phyloP scores from a whole-genome alignment of 2,888 invertebrate genomes.

The Eupithecia tripunctaria region DNA sequence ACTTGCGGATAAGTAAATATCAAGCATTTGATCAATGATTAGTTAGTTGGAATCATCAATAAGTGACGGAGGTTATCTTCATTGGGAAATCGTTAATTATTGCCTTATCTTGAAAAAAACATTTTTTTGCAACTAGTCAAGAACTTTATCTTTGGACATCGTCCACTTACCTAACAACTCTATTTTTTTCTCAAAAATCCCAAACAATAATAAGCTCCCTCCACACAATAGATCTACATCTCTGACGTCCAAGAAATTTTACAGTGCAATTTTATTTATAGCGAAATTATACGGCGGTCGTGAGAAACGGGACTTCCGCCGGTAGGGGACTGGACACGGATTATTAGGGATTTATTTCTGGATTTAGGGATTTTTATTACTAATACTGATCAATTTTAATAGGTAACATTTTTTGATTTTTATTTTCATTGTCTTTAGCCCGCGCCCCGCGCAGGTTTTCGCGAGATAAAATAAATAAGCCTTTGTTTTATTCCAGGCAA shows the following conservation, averaged over 20 bases:
- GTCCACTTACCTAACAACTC: conserved; percentile 5
- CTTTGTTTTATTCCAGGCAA: no score
- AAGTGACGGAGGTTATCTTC: neutral
- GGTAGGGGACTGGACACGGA: conserved; percentile 42
- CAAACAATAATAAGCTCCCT: conserved; percentile 40
- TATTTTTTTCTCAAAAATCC: conserved; percentile 9
- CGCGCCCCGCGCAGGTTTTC: no score
- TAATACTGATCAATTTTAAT: neutral
- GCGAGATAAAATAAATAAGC: neutral
- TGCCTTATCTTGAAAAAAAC: neutral
- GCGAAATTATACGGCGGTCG: conserved; percentile 76
- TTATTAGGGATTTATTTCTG: conserved; percentile 41
- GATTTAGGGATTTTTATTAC: conserved; percentile 48
- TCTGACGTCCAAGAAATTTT: conserved; percentile 72
- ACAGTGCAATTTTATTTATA: conserved; percentile 81
- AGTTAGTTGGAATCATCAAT: neutral
- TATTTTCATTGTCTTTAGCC: no score
- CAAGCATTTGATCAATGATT: neutral
- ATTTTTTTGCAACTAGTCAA: neutral
- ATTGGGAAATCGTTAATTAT: neutral
- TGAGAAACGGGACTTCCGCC: conserved; percentile 65
- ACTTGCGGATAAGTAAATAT: no score
- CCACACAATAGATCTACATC: conserved; percentile 49
- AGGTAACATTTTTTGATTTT: no score
- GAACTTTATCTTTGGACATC: conserved; percentile 5